Evolutionary conservation across 2,888 invertebrate genomes (phyloP).

Genomic region (Temnothorax unifasciatus): DNA sequence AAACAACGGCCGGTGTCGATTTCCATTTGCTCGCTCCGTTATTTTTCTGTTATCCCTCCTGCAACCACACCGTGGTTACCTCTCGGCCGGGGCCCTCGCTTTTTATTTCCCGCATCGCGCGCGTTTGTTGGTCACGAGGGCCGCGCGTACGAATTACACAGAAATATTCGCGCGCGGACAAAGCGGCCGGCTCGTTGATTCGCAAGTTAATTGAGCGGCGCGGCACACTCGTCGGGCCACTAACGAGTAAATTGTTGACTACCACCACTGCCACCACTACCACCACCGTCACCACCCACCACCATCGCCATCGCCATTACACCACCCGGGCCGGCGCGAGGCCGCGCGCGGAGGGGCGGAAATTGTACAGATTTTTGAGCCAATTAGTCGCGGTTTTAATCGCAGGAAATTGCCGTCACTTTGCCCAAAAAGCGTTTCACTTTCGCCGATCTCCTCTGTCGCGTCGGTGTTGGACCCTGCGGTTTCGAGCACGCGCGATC

Average conservation of each 20-base stretch:
- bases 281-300: conserved; percentile 53
- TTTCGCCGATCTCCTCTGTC: conserved; percentile 45
- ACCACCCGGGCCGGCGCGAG: conserved; percentile 3
- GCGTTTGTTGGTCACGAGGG: conserved; percentile 73
- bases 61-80: conserved; percentile 1
- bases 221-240: conserved; percentile 78
- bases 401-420: conserved; percentile 80
- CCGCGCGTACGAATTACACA: conserved; percentile 75
- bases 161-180: conserved; percentile 78
- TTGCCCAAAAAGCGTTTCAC: conserved; percentile 66
- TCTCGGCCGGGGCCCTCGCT: not conserved
- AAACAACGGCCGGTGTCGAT: conserved; percentile 72
- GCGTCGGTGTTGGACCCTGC: conserved; percentile 9
- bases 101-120: conserved; percentile 70
- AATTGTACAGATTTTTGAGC: conserved; percentile 80
- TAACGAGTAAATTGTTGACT: conserved; percentile 85
- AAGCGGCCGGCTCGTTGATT: conserved; percentile 79
- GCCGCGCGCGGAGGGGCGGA: conserved; percentile 62
- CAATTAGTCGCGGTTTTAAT: conserved; percentile 80
- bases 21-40: conserved; percentile 72
- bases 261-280: conserved; percentile 65
- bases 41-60: conserved; percentile 54
- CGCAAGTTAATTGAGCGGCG: conserved; percentile 84
- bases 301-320: conserved; percentile 32
- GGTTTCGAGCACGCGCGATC: conserved; percentile 3